Percentiles rank a stretch among this genome's conserved stretches.
These are phyloP conservation scores for Agriopis marginaria DNA, from an alignment of 2,888 invertebrate species.

Conservation along the genomic window DNA sequence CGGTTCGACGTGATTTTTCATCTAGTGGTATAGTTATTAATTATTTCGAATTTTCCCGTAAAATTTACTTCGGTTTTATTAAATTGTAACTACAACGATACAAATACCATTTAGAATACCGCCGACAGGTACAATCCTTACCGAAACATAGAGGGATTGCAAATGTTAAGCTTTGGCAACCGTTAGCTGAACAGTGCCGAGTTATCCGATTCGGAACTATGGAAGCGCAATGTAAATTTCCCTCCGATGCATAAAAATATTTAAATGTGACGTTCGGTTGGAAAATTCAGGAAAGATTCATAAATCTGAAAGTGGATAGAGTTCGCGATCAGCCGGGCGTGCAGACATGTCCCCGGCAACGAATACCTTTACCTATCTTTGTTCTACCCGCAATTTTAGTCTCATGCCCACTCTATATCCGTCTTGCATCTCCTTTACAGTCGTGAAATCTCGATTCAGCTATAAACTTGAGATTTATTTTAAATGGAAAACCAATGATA, in stretches of 20 bases:
- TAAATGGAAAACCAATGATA: conserved; percentile 39
- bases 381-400: conserved; percentile 45
- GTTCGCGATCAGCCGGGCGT: conserved; percentile 49
- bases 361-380: conserved; percentile 38
- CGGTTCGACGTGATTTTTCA: too few relatives aligned
- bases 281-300: conserved; percentile 44
- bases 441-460: conserved; percentile 37
- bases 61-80: too few relatives aligned
- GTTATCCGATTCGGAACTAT: conserved; percentile 30
- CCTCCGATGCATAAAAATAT: conserved; percentile 39
- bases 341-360: conserved; percentile 49
- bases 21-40: too few relatives aligned
- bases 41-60: too few relatives aligned
- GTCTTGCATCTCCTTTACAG: conserved; percentile 39
- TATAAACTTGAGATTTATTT: conserved; percentile 38
- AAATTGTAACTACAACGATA: too few relatives aligned
- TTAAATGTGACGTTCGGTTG: conserved; percentile 37
- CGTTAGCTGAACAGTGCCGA: conserved; percentile 23
- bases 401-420: conserved; percentile 30
- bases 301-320: conserved; percentile 44
- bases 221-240: conserved; percentile 28
- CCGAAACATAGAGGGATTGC: conserved; percentile 4
- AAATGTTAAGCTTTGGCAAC: neutral
- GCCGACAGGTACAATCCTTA: neutral
- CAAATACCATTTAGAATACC: conserved; percentile 14